A percentile compares a stretch with the other conserved stretches of the same genome.
These are phyloP conservation scores for Neria commutata DNA, from an alignment of 2,888 invertebrate genomes.

Conservation along the genomic window DNA sequence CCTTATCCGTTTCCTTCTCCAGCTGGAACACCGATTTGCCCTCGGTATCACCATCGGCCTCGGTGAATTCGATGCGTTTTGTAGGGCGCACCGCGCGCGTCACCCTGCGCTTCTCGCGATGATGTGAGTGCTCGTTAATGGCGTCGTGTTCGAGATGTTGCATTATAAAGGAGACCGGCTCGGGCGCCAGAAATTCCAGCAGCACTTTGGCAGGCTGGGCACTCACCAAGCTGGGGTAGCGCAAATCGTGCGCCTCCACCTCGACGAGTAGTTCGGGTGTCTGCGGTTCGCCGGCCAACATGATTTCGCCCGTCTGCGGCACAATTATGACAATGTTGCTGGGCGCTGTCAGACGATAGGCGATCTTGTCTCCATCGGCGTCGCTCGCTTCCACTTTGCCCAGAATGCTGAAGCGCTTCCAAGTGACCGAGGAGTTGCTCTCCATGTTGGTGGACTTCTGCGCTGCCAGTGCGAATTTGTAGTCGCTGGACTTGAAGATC, in stretches of 20 bases:
- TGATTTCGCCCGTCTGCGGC: slow-evolving; percentile 89
- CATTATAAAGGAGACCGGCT: slow-evolving; percentile 67
- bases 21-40: slow-evolving; percentile 87
- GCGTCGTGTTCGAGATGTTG: slow-evolving; percentile 65
- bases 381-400: slow-evolving; percentile 87
- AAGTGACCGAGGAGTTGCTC: slow-evolving; percentile 68
- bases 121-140: slow-evolving; percentile 64
- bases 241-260: slow-evolving; percentile 83
- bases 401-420: slow-evolving; percentile 81
- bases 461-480: slow-evolving; percentile 77
- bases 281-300: slow-evolving; percentile 80
- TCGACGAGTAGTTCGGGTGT: slow-evolving; percentile 69
- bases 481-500: slow-evolving; percentile 77
- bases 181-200: slow-evolving; percentile 72
- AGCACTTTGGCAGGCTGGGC: slow-evolving; percentile 76
- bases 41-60: slow-evolving; percentile 87
- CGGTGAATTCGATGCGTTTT: slow-evolving; percentile 89
- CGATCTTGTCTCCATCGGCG: slow-evolving; percentile 90
- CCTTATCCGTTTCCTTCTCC: slow-evolving; percentile 90
- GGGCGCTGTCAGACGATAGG: slow-evolving; percentile 81
- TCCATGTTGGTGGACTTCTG: slow-evolving; percentile 66
- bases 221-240: slow-evolving; percentile 75
- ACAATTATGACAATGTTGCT: slow-evolving; percentile 86
- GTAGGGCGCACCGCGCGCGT: slow-evolving; percentile 93
- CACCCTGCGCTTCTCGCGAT: slow-evolving; percentile 77